Evolutionary conservation across 2,797 vertebrate genomes (phyloP).

Genomic region (Cottoperca gobio): DNA sequence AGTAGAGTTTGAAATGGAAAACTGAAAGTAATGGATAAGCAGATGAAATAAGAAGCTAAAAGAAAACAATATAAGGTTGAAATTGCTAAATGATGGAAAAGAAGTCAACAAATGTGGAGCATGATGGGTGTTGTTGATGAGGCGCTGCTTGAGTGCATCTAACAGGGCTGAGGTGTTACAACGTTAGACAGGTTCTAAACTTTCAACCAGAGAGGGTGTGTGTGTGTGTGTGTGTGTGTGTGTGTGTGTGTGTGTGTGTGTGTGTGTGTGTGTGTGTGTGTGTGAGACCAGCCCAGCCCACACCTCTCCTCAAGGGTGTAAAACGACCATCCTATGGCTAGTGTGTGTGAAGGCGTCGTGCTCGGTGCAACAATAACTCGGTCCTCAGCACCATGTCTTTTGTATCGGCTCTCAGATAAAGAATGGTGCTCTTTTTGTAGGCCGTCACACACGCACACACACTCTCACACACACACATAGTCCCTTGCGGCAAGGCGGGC

Average conservation of each 20-base stretch:
- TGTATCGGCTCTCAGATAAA: slow-evolving; percentile 72
- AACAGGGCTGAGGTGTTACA: background rate
- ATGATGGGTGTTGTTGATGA: background rate
- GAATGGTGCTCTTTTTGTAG: slow-evolving; percentile 59
- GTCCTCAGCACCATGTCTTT: slow-evolving; percentile 62
- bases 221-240: background rate
- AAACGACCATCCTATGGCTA: slow-evolving; percentile 50
- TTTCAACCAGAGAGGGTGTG: background rate
- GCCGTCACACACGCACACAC: slow-evolving; percentile 16
- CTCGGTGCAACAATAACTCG: slow-evolving; percentile 62
- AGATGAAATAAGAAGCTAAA: background rate
- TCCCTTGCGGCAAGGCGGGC: slow-evolving; percentile 54
- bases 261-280: background rate
- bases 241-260: background rate
- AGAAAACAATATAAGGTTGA: background rate
- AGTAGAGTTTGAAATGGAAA: background rate
- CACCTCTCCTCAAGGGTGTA: slow-evolving; percentile 59
- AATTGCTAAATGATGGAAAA: background rate
- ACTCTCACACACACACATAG: slow-evolving; percentile 15
- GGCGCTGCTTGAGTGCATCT: background rate
- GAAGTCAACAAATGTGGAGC: background rate
- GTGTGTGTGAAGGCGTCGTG: slow-evolving; percentile 38
- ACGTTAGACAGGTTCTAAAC: background rate
- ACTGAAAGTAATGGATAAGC: background rate
- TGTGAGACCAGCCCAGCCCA: slow-evolving; percentile 19